phyloP scores from a whole-genome alignment of 2,113 vertebrate species.

The Pantherophis guttatus region DNA sequence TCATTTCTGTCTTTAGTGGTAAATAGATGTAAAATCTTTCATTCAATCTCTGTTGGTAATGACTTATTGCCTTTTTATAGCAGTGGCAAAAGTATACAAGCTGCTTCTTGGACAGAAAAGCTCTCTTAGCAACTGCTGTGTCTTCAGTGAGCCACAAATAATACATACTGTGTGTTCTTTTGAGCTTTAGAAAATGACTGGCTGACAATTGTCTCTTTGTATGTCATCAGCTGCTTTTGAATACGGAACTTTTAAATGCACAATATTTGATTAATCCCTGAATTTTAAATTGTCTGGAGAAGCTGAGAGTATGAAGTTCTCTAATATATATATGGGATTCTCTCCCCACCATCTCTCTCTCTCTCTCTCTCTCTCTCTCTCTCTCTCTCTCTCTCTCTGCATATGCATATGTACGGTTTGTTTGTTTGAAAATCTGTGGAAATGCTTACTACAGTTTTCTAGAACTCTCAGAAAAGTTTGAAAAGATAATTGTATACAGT shows the following conservation, averaged over 20 bases:
- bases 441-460: neutral
- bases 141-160: neutral
- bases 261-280: neutral
- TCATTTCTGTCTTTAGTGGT: neutral
- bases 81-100: neutral
- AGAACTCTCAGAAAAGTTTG: neutral
- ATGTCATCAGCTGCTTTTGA: neutral
- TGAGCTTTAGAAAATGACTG: neutral
- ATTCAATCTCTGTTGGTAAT: neutral
- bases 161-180: neutral
- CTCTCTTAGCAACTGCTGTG: neutral
- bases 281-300: neutral
- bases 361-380: no score
- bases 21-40: neutral
- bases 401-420: no score
- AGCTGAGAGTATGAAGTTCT: neutral
- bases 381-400: no score
- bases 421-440: neutral
- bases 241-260: neutral
- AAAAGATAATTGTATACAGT: neutral
- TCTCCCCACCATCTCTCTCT: no score
- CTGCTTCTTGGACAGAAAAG: neutral
- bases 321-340: neutral
- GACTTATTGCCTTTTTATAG: neutral
- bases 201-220: neutral